These are phyloP conservation scores for Sialis lutaria DNA, from an alignment of 2,888 invertebrate species.

Conservation along the genomic window DNA sequence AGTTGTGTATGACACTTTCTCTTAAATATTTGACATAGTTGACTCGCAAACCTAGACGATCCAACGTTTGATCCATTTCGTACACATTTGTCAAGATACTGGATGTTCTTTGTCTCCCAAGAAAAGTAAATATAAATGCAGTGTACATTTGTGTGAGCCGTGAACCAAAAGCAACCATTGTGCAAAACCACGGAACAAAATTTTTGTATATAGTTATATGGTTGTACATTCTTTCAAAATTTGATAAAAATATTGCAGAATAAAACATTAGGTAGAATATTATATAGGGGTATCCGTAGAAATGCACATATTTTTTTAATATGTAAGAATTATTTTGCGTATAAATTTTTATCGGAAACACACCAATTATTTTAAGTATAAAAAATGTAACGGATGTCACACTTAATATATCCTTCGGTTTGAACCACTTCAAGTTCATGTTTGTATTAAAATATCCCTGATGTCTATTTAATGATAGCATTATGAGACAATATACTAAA, in stretches of 20 bases:
- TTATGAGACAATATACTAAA: too few relatives aligned
- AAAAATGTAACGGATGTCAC: neutral
- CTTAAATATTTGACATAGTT: neutral
- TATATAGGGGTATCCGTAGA: neutral
- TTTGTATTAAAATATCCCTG: neutral
- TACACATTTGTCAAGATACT: neutral
- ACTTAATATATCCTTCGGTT: neutral
- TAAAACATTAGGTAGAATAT: slow-evolving; percentile 1
- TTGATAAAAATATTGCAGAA: neutral
- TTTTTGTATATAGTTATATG: neutral
- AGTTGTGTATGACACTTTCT: neutral
- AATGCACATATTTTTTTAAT: neutral
- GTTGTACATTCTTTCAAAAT: neutral
- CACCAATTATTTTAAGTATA: neutral
- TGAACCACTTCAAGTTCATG: neutral
- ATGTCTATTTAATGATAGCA: neutral
- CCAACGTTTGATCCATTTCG: neutral
- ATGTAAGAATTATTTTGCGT: neutral
- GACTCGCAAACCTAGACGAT: neutral
- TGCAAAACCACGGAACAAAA: neutral
- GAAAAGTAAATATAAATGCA: neutral
- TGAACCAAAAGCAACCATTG: neutral
- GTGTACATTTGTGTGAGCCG: neutral
- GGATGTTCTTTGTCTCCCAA: neutral
- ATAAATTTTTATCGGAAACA: neutral